These are phyloP conservation scores for Lerema accius DNA, from an alignment of 1,140 invertebrate genomes.

Conservation along the genomic window DNA sequence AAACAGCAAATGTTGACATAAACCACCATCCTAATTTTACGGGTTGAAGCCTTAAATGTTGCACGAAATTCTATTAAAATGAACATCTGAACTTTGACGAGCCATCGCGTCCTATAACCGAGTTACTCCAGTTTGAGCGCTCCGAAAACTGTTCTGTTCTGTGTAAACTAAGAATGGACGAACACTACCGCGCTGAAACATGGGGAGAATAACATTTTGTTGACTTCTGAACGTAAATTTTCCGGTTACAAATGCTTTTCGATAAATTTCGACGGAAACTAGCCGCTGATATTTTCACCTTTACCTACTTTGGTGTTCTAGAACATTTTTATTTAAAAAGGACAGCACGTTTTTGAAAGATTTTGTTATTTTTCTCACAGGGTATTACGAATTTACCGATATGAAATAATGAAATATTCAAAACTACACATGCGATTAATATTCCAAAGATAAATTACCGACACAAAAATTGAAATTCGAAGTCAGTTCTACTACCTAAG, in stretches of 20 bases:
- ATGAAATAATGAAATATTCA: too few species aligned
- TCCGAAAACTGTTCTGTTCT: slow-evolving; percentile 24
- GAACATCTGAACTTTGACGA: slow-evolving; percentile 53
- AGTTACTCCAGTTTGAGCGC: slow-evolving; percentile 31
- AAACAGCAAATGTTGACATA: background rate
- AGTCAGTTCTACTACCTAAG: too few species aligned
- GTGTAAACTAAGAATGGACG: slow-evolving; percentile 26
- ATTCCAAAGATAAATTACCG: too few species aligned
- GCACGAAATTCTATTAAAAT: slow-evolving; percentile 56
- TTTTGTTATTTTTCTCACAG: too few species aligned
- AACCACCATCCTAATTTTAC: slow-evolving; percentile 10
- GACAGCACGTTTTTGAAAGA: too few species aligned
- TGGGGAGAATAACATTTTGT: slow-evolving; percentile 16
- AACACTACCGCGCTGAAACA: slow-evolving; percentile 4
- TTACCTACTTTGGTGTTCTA: background rate
- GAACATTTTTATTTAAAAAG: too few species aligned
- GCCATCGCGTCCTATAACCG: slow-evolving; percentile 37
- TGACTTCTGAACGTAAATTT: slow-evolving; percentile 13
- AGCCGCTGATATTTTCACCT: background rate
- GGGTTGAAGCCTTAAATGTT: slow-evolving; percentile 39
- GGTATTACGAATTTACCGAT: too few species aligned
- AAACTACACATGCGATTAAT: too few species aligned
- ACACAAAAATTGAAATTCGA: too few species aligned
- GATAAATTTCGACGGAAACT: background rate
- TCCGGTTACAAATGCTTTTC: slow-evolving; percentile 10